Evolutionary conservation across 2,888 invertebrate species (phyloP).

Genomic region (Microplitis manilae): DNA sequence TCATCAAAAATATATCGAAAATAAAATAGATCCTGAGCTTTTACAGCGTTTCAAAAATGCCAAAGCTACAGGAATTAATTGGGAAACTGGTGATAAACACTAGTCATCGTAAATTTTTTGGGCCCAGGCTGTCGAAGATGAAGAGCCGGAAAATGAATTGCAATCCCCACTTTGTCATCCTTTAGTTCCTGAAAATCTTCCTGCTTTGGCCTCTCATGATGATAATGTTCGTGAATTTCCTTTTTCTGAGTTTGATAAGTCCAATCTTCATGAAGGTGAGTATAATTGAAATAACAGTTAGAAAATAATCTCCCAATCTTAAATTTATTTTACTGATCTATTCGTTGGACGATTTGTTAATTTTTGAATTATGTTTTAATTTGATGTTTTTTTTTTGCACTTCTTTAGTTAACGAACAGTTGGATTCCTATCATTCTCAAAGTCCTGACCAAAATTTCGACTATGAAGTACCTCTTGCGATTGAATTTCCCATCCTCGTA

Average conservation of each 20-base stretch:
- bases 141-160: constrained; percentile 22
- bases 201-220: constrained; percentile 23
- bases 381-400: constrained; percentile 3
- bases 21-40: constrained; percentile 39
- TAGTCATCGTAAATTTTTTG: constrained; percentile 41
- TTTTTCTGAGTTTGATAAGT: constrained; percentile 31
- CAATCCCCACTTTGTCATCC: constrained; percentile 16
- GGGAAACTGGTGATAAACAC: constrained; percentile 38
- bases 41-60: constrained; percentile 41
- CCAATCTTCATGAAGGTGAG: constrained; percentile 20
- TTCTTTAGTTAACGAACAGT: constrained; percentile 21
- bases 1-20: constrained; percentile 41
- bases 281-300: constrained; percentile 21
- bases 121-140: constrained; percentile 36
- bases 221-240: constrained; percentile 29
- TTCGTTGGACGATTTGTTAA: constrained; percentile 9
- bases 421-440: constrained; percentile 6
- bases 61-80: constrained; percentile 26
- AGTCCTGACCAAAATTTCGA: constrained; percentile 16
- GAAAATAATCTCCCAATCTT: not conserved
- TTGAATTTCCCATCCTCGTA: constrained; percentile 25
- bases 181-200: constrained; percentile 21
- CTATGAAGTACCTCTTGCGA: constrained; percentile 16
- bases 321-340: constrained; percentile 10
- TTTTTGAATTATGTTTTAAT: constrained; percentile 20